Evolutionary conservation across 2,888 invertebrate genomes (phyloP).

Genomic region (Mesochorus sp.): DNA sequence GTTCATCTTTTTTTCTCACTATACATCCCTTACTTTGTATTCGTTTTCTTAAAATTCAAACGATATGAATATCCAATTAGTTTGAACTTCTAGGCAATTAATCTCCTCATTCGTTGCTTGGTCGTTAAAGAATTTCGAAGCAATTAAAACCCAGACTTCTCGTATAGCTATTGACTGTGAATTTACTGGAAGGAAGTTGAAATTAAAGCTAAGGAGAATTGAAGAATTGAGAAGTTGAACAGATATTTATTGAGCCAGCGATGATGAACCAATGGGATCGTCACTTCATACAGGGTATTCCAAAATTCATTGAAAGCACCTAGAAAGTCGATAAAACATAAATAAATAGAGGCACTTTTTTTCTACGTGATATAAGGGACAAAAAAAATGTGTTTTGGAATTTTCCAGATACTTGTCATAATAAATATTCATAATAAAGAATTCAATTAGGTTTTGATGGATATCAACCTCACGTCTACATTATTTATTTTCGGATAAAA

Average conservation of each 20-base stretch:
- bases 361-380: constrained; percentile 27
- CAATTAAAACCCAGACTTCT: constrained; percentile 22
- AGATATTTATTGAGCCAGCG: background rate
- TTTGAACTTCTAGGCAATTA: constrained; percentile 11
- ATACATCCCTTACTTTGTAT: background rate
- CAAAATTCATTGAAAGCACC: no score
- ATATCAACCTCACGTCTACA: constrained; percentile 24
- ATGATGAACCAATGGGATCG: constrained; percentile 26
- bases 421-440: no score
- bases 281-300: no score
- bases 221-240: background rate
- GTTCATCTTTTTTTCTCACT: background rate
- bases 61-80: no score
- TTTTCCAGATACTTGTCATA: constrained; percentile 35
- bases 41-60: background rate
- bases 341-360: constrained; percentile 28
- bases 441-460: constrained; percentile 41
- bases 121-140: constrained; percentile 39
- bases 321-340: constrained; percentile 8
- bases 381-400: background rate
- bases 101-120: constrained; percentile 25
- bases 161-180: background rate
- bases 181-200: background rate
- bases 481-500: constrained; percentile 24
- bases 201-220: background rate